Evolutionary conservation across 2,113 vertebrate genomes (phyloP).

Genomic region (Electrona antarctica): DNA sequence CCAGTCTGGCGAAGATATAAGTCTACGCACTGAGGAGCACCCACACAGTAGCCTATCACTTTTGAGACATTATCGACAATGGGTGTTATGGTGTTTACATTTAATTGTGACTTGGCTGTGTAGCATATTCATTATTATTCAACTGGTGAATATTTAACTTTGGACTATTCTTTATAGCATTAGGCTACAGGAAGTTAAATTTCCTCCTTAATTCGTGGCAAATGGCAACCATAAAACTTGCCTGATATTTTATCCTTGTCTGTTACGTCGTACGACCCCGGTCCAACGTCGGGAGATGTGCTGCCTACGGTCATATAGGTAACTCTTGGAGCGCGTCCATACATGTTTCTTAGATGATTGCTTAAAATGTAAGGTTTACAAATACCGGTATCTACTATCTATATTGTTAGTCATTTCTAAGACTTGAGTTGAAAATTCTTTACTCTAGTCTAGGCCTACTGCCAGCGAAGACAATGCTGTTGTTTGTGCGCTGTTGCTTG

Average conservation of each 20-base stretch:
- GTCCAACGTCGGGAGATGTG: conserved; percentile 61
- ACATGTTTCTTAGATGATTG: conserved; percentile 57
- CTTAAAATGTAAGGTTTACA: not conserved
- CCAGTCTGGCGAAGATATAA: too few relatives aligned
- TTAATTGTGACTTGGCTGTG: too few relatives aligned
- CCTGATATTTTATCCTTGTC: conserved; percentile 32
- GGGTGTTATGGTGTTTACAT: too few relatives aligned
- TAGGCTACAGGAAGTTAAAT: not conserved
- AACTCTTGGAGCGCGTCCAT: conserved; percentile 64
- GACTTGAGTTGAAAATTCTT: not conserved
- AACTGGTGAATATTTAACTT: too few relatives aligned
- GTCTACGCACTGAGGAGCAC: too few relatives aligned
- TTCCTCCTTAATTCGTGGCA: not conserved
- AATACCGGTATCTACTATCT: not conserved
- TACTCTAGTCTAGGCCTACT: not conserved
- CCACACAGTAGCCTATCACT: too few relatives aligned
- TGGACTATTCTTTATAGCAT: too few relatives aligned
- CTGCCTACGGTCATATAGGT: conserved; percentile 38
- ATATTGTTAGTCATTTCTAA: not conserved
- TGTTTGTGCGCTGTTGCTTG: conserved; percentile 48
- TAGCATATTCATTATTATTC: too few relatives aligned
- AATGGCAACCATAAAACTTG: conserved; percentile 23
- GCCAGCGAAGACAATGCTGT: not conserved
- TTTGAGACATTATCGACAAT: too few relatives aligned
- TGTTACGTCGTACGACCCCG: conserved; percentile 68